Conservation (phyloP, 2,113 vertebrate species). For the Phaetusa simplex region DNA sequence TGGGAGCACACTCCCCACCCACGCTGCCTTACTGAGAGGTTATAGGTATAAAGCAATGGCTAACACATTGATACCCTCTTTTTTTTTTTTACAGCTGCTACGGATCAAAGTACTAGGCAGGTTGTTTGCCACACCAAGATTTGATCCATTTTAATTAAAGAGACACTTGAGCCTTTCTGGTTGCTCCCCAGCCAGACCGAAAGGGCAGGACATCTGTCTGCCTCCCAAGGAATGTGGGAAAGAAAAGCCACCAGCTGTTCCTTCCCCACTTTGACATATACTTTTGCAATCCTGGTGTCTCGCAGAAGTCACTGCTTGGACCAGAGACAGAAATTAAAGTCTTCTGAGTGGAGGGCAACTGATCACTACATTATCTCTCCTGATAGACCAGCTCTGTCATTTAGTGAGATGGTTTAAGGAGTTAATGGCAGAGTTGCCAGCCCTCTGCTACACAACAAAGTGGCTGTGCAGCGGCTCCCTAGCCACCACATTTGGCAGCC, state of each 20-base stretch:
- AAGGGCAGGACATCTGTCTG: background rate
- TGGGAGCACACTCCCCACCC: background rate
- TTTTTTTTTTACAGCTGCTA: background rate
- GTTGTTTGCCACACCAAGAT: background rate
- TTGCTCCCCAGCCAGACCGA: background rate
- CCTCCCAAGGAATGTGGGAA: background rate
- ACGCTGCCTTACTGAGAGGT: accelerated
- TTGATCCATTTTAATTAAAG: background rate
- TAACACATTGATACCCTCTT: background rate
- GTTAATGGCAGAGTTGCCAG: background rate
- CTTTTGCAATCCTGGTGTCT: background rate
- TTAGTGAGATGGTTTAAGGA: background rate
- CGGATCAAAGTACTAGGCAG: too few relatives aligned
- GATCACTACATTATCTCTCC: background rate
- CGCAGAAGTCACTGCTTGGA: background rate
- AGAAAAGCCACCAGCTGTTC: background rate
- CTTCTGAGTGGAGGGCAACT: background rate
- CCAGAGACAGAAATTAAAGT: background rate
- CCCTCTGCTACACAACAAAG: background rate
- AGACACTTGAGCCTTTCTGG: background rate
- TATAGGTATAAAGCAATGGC: background rate
- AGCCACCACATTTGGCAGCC: background rate
- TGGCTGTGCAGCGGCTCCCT: background rate
- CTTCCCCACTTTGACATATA: background rate
- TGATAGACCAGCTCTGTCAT: background rate